phyloP scores from a whole-genome alignment of 2,113 vertebrate genomes.

The Eretmodus cyanostictus region DNA sequence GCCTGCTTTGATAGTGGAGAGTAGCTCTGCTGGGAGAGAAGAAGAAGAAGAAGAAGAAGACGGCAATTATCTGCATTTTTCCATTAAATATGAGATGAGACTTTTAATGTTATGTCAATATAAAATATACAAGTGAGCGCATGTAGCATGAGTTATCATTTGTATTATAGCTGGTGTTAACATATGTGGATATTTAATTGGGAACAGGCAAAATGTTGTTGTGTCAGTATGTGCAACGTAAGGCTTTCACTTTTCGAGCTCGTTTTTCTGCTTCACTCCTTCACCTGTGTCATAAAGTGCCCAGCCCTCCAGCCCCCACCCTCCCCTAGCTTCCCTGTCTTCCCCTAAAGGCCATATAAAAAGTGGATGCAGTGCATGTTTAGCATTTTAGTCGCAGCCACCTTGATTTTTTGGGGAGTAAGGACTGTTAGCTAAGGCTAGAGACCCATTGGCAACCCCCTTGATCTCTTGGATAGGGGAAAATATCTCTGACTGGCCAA shows the following conservation, averaged over 20 bases:
- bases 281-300: neutral
- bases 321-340: neutral
- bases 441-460: neutral
- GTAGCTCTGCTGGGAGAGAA: neutral
- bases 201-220: neutral
- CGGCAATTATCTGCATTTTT: slow-evolving; percentile 1
- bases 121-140: neutral
- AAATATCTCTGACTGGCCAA: neutral
- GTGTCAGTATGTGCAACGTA: neutral
- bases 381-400: neutral
- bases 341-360: neutral
- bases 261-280: neutral
- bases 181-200: neutral
- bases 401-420: neutral
- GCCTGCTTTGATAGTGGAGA: neutral
- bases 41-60: neutral
- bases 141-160: neutral
- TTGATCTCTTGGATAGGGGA: neutral
- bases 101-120: neutral
- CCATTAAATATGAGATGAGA: neutral
- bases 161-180: neutral
- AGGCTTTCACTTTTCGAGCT: neutral
- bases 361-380: neutral
- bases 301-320: rapidly evolving
- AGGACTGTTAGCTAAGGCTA: neutral